These are phyloP conservation scores for Heterocephalus glaber DNA, from an alignment of 2,113 vertebrate species.

Conservation along the genomic window DNA sequence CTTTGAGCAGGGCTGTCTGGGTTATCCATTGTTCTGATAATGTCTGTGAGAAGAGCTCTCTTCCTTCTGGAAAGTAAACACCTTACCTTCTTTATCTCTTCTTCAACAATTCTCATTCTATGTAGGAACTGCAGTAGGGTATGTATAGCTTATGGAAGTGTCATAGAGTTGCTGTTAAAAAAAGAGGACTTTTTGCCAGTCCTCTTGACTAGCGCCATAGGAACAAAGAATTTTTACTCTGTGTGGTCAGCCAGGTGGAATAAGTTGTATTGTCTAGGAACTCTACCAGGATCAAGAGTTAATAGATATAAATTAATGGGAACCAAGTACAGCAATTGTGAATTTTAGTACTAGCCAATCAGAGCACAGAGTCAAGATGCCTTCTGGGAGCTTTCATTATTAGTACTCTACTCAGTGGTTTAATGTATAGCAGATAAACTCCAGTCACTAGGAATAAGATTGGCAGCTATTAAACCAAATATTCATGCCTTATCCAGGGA, in stretches of 20 bases:
- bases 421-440: not conserved
- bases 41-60: not conserved
- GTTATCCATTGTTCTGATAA: not conserved
- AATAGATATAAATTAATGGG: not conserved
- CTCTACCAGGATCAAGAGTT: not conserved
- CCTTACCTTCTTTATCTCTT: not conserved
- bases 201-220: not conserved
- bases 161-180: not conserved
- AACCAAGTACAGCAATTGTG: not conserved
- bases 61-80: not conserved
- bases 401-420: not conserved
- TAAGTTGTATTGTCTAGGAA: too few species aligned
- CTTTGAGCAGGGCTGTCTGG: not conserved
- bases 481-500: not conserved
- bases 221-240: not conserved
- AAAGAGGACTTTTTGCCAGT: too few species aligned
- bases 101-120: not conserved
- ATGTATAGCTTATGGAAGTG: not conserved
- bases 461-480: not conserved
- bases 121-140: not conserved
- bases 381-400: not conserved
- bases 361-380: not conserved
- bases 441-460: not conserved
- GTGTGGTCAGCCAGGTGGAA: not conserved
- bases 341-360: not conserved